Evolutionary conservation across 2,797 vertebrate species (phyloP), one percentile per base, ranked within the genome.

Genomic region (Xyrichtys novacula): DNA sequence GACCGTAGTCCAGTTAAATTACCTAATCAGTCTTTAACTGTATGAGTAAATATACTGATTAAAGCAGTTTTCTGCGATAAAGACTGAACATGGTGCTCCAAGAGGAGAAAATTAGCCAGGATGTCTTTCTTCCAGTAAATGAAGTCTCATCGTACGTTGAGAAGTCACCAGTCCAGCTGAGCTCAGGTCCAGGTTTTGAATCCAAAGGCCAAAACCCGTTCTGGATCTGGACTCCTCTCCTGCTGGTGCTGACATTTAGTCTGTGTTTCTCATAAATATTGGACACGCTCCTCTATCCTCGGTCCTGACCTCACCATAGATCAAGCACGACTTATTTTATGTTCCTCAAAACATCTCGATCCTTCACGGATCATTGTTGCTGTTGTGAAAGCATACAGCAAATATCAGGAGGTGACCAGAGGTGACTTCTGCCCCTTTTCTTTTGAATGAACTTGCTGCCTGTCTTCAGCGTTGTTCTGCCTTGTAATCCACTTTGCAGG

Each of bases 171-270:
- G 40, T 43, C 42, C n/a, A 43, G 70, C 67, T 57, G 78, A 75
- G 76, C 10, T 12, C 50, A 36, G 19, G 75, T 60, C 9, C 22
- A 38, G 59, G 31, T 65, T 56, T 59, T 32, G 29, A 63, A 67
- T 74, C 65, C 65, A 71, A 84, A 85, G 76, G 76, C 65, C 81
- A 48, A 1, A 25, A 34, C n/a, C 50, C 26, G 67, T 74, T 71
- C 82, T 73, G 31, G 69, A 55, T 54, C 29, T 0, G 12, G 31
- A 20, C 26, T 11, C 14, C 32, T 28, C 32, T 42, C 20, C 44
- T 48, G 70, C 62, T 47, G 36, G 19, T 17, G 58, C 60, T 88
- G 84, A 84, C 62, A 70, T 88, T 87, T 81, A 42, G 52, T 48
- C 56, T 43, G 42, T 73, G 56, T 62, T 74, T 23, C 54, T 25